Conservation (phyloP, 2,888 invertebrate species). For the Blera fallax region DNA sequence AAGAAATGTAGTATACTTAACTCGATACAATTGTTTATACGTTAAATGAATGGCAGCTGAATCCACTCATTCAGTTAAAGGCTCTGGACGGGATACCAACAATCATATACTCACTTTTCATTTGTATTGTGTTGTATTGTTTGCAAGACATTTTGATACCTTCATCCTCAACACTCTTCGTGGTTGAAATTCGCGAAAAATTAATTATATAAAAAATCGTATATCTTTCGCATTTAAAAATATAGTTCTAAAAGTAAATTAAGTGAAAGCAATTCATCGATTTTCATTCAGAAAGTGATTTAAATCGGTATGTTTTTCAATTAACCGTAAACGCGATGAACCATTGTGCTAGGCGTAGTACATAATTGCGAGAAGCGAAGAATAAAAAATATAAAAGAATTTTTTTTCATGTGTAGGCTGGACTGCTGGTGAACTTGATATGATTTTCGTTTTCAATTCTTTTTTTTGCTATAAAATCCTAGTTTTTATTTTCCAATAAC, state of each 20-base stretch:
- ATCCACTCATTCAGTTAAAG: neutral
- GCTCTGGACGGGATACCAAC: neutral
- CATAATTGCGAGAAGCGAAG: neutral
- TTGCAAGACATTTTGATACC: conserved; percentile 20
- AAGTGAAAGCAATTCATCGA: neutral
- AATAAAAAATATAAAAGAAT: neutral
- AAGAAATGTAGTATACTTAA: too few relatives aligned
- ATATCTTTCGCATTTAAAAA: neutral
- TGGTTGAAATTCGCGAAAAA: conserved; percentile 2
- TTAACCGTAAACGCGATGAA: conserved; percentile 1
- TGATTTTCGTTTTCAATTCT: neutral
- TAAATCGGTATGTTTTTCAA: neutral
- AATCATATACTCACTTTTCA: neutral
- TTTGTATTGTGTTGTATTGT: conserved; percentile 20
- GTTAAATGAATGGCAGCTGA: too few relatives aligned
- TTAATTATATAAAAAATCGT: neutral
- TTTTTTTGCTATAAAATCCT: neutral
- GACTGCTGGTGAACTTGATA: neutral
- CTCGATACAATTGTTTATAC: too few relatives aligned
- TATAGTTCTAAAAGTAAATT: neutral
- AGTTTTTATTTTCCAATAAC: neutral
- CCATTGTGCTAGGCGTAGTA: conserved; percentile 16
- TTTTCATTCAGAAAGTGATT: conserved; percentile 40
- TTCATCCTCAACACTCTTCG: neutral
- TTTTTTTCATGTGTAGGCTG: conserved; percentile 6